phyloP scores from a whole-genome alignment of 2,113 vertebrate species.

The Ochotona curzoniae region DNA sequence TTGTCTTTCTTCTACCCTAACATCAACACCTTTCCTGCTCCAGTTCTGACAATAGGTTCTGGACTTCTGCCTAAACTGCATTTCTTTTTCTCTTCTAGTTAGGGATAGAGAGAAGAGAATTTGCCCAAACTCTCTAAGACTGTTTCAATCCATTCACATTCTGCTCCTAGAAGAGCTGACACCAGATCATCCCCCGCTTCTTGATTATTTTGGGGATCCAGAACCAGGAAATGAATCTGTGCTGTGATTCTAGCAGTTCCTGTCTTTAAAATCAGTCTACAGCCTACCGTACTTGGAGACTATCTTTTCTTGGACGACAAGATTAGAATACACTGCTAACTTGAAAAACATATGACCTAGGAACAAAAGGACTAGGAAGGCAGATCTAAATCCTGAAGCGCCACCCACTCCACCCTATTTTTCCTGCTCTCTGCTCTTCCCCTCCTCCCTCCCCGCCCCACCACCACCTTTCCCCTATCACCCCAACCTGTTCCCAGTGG shows the following conservation, averaged over 20 bases:
- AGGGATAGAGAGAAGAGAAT: conserved; percentile 11
- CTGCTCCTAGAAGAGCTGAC: neutral
- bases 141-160: neutral
- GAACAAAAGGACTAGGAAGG: conserved; percentile 78
- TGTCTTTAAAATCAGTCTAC: conserved; percentile 80
- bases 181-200: conserved; percentile 69
- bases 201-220: conserved; percentile 76
- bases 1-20: conserved; percentile 69
- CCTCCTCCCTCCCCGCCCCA: neutral
- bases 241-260: conserved; percentile 75
- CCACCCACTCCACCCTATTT: too few species aligned
- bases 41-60: conserved; percentile 71
- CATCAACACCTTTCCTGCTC: conserved; percentile 73
- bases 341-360: conserved; percentile 84
- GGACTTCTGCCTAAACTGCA: neutral
- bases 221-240: conserved; percentile 81
- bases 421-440: neutral
- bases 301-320: conserved; percentile 80
- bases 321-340: conserved; percentile 84
- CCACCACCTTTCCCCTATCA: neutral
- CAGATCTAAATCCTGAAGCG: conserved; percentile 80
- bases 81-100: conserved; percentile 8
- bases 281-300: conserved; percentile 80
- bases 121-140: neutral
- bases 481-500: conserved; percentile 23